Base-by-base conservation (phyloP, 2,113 vertebrate species). In the Paramisgurnus dabryanus region DNA sequence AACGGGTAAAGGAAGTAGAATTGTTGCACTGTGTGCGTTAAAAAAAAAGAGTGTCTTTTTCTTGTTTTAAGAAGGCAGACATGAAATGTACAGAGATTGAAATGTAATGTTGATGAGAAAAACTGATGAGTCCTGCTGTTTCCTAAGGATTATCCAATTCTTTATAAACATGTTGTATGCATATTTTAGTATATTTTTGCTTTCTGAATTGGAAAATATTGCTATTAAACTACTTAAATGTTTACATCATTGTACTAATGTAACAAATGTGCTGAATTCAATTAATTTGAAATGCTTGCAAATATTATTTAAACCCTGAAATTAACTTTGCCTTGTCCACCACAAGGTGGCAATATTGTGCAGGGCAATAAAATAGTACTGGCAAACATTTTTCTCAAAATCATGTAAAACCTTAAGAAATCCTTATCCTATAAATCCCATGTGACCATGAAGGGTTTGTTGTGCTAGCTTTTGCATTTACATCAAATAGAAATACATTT, bases 261-360 rank as follows among this genome's bases (percentile, higher is more conserved):
- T 12, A 13, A 11, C 13, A 40, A 6, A 55, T 71, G 8, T 17
- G 22, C n/a, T 55, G 15, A 40, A 40, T 11, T 17, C 5, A 10
- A 4, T 73, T 1, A 4, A 12, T 4, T 43, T 22, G n/a, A 60
- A 45, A 60, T 60, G 55, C 39, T 60, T 73, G 27, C 1, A 2
- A 34, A 34, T 34, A 57, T n/a, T 43, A 7, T 18, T 73, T 58
- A 4, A 43, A 45, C 5, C 15, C 69, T 41, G 8, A 69, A 39
- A 65, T 65, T 13, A 15, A 57, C 50, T 58, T 72, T 43, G 11
- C 43, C 18, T 61, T 81, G 43, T 55, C 78, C 55, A 81, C 65
- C 80, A 75, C n/a, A n/a, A 50, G 80, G 79, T 78, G 79, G 69
- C 79, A 84, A 63, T 53, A 65, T 81, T 84, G 79, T 72, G 74